phyloP scores from a whole-genome alignment of 2,113 vertebrate genomes.

The Takifugu flavidus region DNA sequence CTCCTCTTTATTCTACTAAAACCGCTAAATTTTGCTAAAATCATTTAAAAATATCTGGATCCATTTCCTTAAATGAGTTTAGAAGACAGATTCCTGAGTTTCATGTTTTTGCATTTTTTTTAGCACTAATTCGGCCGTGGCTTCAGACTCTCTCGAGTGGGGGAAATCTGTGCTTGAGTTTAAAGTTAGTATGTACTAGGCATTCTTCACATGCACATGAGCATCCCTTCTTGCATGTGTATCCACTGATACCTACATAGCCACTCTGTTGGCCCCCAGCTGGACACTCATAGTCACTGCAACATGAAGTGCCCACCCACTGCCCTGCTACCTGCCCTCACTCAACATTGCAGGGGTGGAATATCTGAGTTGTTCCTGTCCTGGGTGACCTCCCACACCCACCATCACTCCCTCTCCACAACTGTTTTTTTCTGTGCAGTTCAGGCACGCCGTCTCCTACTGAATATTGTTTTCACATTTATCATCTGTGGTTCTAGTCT shows the following conservation, averaged over 20 bases:
- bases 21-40: not conserved
- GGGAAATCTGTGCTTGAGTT: too few relatives aligned
- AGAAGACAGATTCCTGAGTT: not conserved
- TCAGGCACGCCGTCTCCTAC: constrained; percentile 3
- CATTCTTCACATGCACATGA: too few relatives aligned
- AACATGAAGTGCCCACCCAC: constrained; percentile 36
- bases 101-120: too few relatives aligned
- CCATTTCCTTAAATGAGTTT: not conserved
- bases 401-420: constrained; percentile 23
- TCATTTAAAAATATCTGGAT: not conserved
- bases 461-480: constrained; percentile 12
- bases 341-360: constrained; percentile 42
- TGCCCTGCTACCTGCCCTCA: constrained; percentile 47
- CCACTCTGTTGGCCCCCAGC: constrained; percentile 12
- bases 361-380: constrained; percentile 52
- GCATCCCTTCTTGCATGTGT: not conserved
- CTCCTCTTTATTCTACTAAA: constrained; percentile 2
- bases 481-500: constrained; percentile 1
- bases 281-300: not conserved
- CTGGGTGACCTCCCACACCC: constrained; percentile 51
- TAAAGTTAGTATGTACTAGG: too few relatives aligned
- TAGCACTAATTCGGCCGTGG: too few relatives aligned
- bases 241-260: constrained; percentile 20
- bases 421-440: constrained; percentile 6
- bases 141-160: too few relatives aligned